Conservation (phyloP, 1,140 invertebrate genomes). For the Drosophila sucinea region DNA sequence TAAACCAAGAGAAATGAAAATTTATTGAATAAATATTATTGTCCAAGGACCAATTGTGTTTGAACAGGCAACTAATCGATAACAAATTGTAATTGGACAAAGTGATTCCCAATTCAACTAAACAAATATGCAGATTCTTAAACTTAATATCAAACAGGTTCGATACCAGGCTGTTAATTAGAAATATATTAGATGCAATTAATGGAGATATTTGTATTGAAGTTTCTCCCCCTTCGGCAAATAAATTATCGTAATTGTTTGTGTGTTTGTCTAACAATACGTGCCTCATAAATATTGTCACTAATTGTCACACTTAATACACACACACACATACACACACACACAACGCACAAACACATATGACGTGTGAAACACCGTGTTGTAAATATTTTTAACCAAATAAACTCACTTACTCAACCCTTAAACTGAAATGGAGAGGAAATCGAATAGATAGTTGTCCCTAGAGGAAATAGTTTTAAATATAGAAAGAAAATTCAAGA, state of each 20-base stretch:
- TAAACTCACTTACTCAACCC: conserved; percentile 14
- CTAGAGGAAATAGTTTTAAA: conserved; percentile 27
- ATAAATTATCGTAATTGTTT: conserved; percentile 35
- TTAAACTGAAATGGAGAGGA: conserved; percentile 34
- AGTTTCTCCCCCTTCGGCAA: not conserved
- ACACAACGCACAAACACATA: conserved; percentile 18
- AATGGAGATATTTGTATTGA: not conserved
- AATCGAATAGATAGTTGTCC: conserved; percentile 34
- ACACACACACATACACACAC: conserved; percentile 29
- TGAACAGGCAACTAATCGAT: not conserved
- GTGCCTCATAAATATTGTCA: conserved; percentile 63
- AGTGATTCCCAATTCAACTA: not conserved
- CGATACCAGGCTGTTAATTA: not conserved
- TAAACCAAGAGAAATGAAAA: too few species aligned
- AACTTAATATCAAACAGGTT: not conserved
- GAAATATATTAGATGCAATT: not conserved
- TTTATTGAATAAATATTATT: too few species aligned
- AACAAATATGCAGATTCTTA: not conserved
- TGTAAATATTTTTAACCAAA: conserved; percentile 27
- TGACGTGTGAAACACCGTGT: conserved; percentile 8
- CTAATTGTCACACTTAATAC: conserved; percentile 62
- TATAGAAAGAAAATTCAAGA: not conserved
- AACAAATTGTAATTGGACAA: not conserved
- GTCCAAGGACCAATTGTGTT: too few species aligned
- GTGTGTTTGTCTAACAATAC: conserved; percentile 42